Evolutionary conservation across 2,888 invertebrate species (phyloP), one percentile per base, ranked within the genome.

Genomic region (Spialia ferax): DNA sequence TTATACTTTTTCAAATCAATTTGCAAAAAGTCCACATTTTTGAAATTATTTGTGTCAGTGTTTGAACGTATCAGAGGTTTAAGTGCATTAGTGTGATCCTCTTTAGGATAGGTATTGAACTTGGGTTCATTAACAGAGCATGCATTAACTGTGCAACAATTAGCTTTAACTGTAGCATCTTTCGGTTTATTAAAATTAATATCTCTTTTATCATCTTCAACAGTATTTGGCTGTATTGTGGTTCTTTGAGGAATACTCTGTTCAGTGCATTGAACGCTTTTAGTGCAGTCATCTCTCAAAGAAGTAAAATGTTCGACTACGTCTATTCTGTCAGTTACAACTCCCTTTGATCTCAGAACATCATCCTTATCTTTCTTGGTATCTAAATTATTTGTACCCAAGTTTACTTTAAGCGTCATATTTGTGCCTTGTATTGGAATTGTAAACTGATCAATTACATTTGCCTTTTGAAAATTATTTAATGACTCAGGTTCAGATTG

Each of bases 341-440:
- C 75, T 15, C 77, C 78, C 74, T 81, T 68, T 18, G 74, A 70
- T 20, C 45, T 54, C 7, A 61, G 54, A 15, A 67, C 60, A 15
- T 70, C 61, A 15, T 69, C 48, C 32, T 15, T 59, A 52, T 56
- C 22, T 69, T 68, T 59, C 68, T 63, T 32, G 32, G 65, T 20
- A 70, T 71, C 0, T 52, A 11, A 22, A 10, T 60, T 52, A 29
- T 35, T 68, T 50, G 77, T 70, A 8, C 75, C 77, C 62, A 79
- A 71, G 42, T 75, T 75, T n/a, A 91, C 86, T 75, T 81, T 85
- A 8, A 92, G 77, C 22, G 84, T 89, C 89, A 93, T 91, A 71
- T 91, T 91, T 50, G 92, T 92, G n/a, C 91, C 91, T 73, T 87
- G 79, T 70, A 92, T 87, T 15, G 93, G 92, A 73, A 91, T 86